A percentile compares a stretch with the other conserved stretches of the same genome.
Conservation (phyloP, 2,797 vertebrate species). For the Bryconaethiops microstoma region DNA sequence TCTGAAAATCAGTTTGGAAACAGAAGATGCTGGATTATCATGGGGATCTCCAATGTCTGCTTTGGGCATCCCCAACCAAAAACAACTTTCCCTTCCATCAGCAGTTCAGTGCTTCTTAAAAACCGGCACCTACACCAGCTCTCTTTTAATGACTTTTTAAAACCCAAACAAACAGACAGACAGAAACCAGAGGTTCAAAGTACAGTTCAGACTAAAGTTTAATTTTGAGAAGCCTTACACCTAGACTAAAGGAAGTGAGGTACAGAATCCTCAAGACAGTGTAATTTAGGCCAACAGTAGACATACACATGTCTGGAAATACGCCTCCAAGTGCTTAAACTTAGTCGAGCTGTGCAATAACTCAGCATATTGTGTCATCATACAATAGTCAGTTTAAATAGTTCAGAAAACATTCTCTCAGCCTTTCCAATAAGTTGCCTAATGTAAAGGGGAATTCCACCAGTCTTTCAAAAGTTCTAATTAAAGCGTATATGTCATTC, state of each 20-base stretch:
- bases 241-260: neutral
- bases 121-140: neutral
- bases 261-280: neutral
- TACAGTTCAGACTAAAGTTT: constrained; percentile 15
- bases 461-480: too few species aligned
- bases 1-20: neutral
- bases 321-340: neutral
- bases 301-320: neutral
- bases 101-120: constrained; percentile 4
- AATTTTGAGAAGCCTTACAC: neutral
- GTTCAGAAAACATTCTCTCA: neutral
- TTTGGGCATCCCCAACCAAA: constrained; percentile 19
- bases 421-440: neutral
- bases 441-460: too few species aligned
- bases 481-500: too few species aligned
- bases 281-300: too few species aligned
- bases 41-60: constrained; percentile 9
- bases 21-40: neutral
- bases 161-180: too few species aligned
- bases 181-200: constrained; percentile 3
- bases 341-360: neutral
- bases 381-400: neutral
- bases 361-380: neutral
- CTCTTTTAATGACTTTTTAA: neutral
- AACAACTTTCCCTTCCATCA: constrained; percentile 6